These are phyloP conservation scores for Macroramphosus scolopax DNA, from an alignment of 2,797 vertebrate species.

Conservation along the genomic window DNA sequence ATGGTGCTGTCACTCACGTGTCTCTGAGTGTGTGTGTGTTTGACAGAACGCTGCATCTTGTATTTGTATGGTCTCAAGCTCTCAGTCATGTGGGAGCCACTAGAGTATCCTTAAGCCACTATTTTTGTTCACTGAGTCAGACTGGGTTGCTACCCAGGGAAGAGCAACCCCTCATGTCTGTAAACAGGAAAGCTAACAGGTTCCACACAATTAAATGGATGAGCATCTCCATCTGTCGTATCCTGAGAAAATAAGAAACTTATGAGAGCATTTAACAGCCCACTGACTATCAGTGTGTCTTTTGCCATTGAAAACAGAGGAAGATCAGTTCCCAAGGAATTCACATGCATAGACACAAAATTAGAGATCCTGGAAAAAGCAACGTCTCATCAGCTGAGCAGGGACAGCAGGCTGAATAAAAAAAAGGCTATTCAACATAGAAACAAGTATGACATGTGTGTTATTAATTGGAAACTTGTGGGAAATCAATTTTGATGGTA, in stretches of 20 bases:
- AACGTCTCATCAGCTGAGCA: background rate
- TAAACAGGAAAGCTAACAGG: constrained; percentile 13
- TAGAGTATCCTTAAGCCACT: constrained; percentile 38
- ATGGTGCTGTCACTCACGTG: constrained; percentile 46
- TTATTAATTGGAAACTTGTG: no score
- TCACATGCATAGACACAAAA: background rate
- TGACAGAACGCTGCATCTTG: constrained; percentile 31
- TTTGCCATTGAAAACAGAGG: constrained; percentile 5
- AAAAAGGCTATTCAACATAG: background rate
- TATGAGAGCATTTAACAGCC: background rate
- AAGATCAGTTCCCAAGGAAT: no score
- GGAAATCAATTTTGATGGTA: no score
- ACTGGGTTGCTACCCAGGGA: constrained; percentile 22
- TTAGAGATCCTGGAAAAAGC: background rate
- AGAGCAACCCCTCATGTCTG: constrained; percentile 14
- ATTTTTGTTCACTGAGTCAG: constrained; percentile 63
- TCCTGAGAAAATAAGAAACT: constrained; percentile 5
- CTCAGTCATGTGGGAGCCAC: constrained; percentile 41
- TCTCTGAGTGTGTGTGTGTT: constrained; percentile 5
- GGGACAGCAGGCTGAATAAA: background rate
- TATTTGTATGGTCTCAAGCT: constrained; percentile 34
- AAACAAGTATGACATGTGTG: background rate
- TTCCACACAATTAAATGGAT: constrained; percentile 43
- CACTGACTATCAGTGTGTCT: background rate
- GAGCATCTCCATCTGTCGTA: constrained; percentile 21